Evolutionary conservation across 2,113 vertebrate species (phyloP), one percentile per base, ranked within the genome.

Genomic region (Meleagris gallopavo): DNA sequence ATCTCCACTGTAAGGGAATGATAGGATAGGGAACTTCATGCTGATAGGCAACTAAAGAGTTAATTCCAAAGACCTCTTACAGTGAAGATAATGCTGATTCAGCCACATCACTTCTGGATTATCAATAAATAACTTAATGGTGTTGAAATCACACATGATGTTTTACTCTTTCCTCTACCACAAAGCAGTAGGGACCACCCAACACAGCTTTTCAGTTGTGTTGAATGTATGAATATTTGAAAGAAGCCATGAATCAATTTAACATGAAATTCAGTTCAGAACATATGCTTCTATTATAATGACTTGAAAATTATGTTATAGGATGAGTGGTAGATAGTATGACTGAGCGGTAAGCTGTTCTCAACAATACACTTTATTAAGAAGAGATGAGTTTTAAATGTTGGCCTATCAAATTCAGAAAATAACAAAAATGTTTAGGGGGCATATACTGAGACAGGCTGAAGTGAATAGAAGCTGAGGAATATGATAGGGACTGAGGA

Each of bases 111-210:
- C 24, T 83, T 86, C 36, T 70, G 72, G n/a, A 16, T 80, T 94
- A 74, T 80, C 64, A 55, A 76, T 79, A 89, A 93, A 79, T 24
- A 79, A 54, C 16, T 41, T 46, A 41, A 64, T 14, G 3, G 57
- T 60, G 60, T 40, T 86, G 75, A 94, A 93, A 77, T 95, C 32
- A 11, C 50, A 43, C 9, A 6, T 6, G 38, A 57, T 41, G 20
- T 76, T 96, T 94, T 95, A 40, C 24, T 80, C 34, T 85, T 77
- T 60, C 30, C 13, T 82, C 36, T 76, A 27, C 62, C 69, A 72
- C 61, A 90, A 67, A 83, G 52, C 18, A 65, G 52, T 29, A 67
- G 32, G 14, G 52, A 86, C 67, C 84, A 67, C 71, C 61, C 78
- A 73, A 25, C 52, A 67, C 50, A 64, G 20, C n/a, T 41, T 82